Conservation (phyloP, 2,888 invertebrate species). For the Graphium colonna region DNA sequence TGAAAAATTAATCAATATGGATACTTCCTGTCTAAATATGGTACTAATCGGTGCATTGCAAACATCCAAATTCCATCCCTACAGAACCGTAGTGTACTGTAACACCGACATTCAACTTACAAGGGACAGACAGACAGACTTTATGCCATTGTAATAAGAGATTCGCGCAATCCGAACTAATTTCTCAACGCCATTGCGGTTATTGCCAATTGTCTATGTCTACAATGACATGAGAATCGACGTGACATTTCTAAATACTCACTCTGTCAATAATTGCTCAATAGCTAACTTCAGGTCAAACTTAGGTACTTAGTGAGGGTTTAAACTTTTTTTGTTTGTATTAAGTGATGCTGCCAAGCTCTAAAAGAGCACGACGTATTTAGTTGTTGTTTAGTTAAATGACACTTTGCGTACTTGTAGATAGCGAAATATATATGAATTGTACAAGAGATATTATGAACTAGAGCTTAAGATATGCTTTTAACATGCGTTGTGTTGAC, state of each 20-base stretch:
- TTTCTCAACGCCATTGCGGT: slow-evolving; percentile 39
- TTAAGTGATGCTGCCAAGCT: no score
- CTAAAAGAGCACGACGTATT: no score
- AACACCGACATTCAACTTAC: slow-evolving; percentile 33
- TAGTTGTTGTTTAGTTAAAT: no score
- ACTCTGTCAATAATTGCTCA: background rate
- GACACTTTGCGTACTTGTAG: no score
- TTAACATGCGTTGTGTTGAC: no score
- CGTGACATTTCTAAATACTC: slow-evolving; percentile 10
- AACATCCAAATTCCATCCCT: slow-evolving; percentile 29
- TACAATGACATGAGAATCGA: slow-evolving; percentile 5
- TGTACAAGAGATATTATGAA: no score
- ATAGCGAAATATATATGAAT: no score
- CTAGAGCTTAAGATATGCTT: no score
- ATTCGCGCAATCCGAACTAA: slow-evolving; percentile 34
- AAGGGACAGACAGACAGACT: slow-evolving; percentile 37
- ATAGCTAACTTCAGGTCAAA: background rate
- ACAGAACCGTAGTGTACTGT: slow-evolving; percentile 3
- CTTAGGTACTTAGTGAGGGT: no score
- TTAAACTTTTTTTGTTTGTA: no score
- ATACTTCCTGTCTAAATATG: no score
- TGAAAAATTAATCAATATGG: no score
- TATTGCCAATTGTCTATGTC: slow-evolving; percentile 22
- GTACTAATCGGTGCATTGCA: background rate
- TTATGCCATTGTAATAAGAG: slow-evolving; percentile 39